phyloP scores from a whole-genome alignment of 2,797 vertebrate genomes.

The Hydrocynus forskahlii region DNA sequence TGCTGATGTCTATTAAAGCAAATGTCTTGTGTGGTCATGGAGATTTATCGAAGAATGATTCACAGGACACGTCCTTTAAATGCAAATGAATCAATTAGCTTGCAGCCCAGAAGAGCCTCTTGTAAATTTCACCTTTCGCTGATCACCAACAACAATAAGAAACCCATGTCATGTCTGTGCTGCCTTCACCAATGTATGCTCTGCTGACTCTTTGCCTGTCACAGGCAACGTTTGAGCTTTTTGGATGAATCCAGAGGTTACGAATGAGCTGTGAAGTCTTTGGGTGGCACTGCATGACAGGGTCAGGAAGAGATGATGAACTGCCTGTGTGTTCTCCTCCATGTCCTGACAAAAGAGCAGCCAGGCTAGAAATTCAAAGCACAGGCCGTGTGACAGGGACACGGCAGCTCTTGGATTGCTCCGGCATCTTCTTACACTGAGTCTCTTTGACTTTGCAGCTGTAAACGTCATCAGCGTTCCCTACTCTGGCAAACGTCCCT shows the following conservation, averaged over 20 bases:
- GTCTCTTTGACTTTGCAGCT: not conserved
- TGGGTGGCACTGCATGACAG: not conserved
- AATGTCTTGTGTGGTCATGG: not conserved
- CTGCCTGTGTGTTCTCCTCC: not conserved
- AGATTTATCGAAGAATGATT: slow-evolving; percentile 7
- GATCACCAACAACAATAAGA: not conserved
- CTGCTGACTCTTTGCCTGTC: not conserved
- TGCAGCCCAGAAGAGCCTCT: not conserved
- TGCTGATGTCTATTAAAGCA: not conserved
- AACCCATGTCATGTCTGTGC: too few relatives aligned
- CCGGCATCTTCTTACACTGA: not conserved
- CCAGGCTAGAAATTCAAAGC: not conserved
- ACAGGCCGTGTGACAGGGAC: not conserved
- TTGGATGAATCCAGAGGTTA: not conserved
- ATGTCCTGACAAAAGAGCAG: slow-evolving; percentile 3
- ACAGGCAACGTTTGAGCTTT: not conserved
- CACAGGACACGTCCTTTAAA: slow-evolving; percentile 1
- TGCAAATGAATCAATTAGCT: slow-evolving; percentile 18
- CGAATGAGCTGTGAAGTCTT: slow-evolving; percentile 4
- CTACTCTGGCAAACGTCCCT: not conserved
- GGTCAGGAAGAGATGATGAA: not conserved
- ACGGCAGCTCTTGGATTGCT: not conserved
- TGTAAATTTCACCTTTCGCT: not conserved
- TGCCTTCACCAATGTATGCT: not conserved
- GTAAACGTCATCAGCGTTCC: not conserved